A percentile compares a stretch with the other conserved stretches of the same genome.
Conservation (phyloP, 2,888 invertebrate genomes). For the Nephrotoma appendiculata region DNA sequence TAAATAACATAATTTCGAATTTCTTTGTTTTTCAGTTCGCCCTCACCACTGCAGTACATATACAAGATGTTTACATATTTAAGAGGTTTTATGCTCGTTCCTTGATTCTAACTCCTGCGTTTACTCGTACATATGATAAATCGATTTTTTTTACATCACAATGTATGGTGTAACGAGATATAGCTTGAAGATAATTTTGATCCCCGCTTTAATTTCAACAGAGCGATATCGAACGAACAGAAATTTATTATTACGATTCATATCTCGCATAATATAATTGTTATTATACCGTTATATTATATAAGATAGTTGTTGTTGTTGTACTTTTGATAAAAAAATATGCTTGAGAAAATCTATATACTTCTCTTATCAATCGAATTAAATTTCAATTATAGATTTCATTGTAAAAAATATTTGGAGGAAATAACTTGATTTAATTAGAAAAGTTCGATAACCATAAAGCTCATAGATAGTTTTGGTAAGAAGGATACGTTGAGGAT, state of each 20-base stretch:
- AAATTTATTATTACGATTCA: not conserved
- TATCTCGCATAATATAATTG: not conserved
- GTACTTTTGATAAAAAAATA: not conserved
- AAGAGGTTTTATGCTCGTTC: not conserved
- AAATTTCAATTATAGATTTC: not conserved
- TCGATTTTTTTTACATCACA: not conserved
- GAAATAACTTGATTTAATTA: not conserved
- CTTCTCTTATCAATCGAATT: not conserved
- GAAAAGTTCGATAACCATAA: not conserved
- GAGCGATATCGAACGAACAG: not conserved
- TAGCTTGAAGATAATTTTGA: not conserved
- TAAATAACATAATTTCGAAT: not conserved
- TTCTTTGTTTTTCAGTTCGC: not conserved
- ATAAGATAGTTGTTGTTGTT: not conserved
- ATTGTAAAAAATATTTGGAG: not conserved
- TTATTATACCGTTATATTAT: not conserved
- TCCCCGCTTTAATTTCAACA: not conserved
- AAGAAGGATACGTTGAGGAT: no score
- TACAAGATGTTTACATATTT: not conserved
- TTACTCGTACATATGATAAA: not conserved
- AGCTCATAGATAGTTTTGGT: no score
- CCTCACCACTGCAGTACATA: not conserved
- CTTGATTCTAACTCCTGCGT: not conserved
- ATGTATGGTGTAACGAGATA: not conserved
- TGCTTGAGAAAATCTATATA: not conserved